These are phyloP conservation scores for Rhopilema esculentum DNA, from an alignment of 30 jellyfish, hydroid and myxozoan species.

Conservation along the genomic window DNA sequence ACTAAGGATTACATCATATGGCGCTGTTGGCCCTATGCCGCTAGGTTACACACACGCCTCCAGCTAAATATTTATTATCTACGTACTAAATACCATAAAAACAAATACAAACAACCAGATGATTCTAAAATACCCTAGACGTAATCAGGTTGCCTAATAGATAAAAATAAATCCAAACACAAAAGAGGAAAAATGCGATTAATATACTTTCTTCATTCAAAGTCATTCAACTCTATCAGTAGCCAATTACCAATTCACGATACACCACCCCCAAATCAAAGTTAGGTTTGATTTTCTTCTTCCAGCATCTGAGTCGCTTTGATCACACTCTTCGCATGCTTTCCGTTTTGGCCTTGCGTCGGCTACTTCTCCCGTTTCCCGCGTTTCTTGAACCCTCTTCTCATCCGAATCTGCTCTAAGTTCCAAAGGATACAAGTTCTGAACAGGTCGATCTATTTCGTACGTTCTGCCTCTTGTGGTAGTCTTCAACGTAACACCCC, in stretches of 20 bases:
- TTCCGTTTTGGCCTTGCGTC: too few species aligned
- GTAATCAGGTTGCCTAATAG: not conserved
- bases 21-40: not conserved
- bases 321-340: too few species aligned
- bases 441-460: constrained; percentile 32
- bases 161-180: not conserved
- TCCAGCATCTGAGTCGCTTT: too few species aligned
- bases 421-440: constrained; percentile 24
- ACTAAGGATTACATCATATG: not conserved
- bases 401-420: constrained; percentile 31
- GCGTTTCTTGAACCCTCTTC: too few species aligned
- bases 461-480: constrained; percentile 21
- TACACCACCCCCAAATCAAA: too few species aligned
- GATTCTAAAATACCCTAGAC: not conserved
- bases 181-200: not conserved
- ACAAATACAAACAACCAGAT: not conserved
- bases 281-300: too few species aligned
- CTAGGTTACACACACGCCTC: not conserved
- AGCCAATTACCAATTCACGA: not conserved
- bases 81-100: not conserved
- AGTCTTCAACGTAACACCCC: constrained; percentile 38
- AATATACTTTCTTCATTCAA: not conserved
- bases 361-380: too few species aligned
- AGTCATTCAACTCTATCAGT: not conserved
- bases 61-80: not conserved